Evolutionary conservation across 2,888 invertebrate genomes (phyloP), one percentile per base, ranked within the genome.

Genomic region (Scaptomyza reducta): DNA sequence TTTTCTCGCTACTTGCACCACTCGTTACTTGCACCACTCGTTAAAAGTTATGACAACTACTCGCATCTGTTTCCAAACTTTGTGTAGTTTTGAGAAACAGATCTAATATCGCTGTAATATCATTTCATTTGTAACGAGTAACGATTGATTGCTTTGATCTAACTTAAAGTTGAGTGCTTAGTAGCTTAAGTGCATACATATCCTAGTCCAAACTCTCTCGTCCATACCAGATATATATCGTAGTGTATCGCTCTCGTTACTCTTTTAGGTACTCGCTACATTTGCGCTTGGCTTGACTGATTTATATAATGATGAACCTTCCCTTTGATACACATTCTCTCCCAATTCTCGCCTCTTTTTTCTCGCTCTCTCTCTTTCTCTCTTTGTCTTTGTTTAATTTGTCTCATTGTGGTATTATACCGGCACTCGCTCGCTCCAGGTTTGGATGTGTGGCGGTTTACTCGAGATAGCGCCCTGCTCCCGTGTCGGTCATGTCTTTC

Each of bases 391-490:
- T n/a, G 10, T 31, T 10, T 31, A 31, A 31, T 27, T 22, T 22
- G 22, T 22, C 22, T 22, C 22, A 22, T 22, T 22, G 5, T 22
- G 22, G 22, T 22, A 3, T 2, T 22, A 22, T 22, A n/a, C 2
- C 22, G 22, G 4, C 22, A 22, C 22, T 22, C 31, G 54, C 54
- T 46, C 50, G 31, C 55, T 61, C 63, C 79, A 98, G 98, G 96
- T 98, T 92, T 98, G 98, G 98, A 97, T 98, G 97, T 98, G 98
- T 94, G 98, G 98, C 90, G 98, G 98, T 89, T 94, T 95, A 89
- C 94, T 98, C 93, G 97, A 97, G 94, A 97, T 98, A 90, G 95
- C 96, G 88, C 97, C 98, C 90, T 98, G 98, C 93, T 97, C 97
- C 82, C 96, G 96, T 93, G 98, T 98, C 89, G 98, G 98, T 85